These are phyloP conservation scores for Peromyscus nudipes DNA, from an alignment of 2,797 vertebrate species.

Conservation along the genomic window DNA sequence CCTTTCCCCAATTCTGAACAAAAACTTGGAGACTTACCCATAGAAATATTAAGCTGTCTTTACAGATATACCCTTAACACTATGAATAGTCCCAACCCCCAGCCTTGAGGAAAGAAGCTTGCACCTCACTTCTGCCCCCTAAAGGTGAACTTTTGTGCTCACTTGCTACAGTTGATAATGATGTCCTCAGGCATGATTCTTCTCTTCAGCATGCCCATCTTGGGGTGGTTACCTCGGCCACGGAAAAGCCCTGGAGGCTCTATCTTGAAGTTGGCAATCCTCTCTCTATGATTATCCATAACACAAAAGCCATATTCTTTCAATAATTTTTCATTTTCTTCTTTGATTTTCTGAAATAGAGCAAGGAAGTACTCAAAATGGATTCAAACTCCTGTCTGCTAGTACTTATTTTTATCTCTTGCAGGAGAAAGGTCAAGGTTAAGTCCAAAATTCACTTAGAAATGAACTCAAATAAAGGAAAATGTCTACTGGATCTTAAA, in stretches of 20 bases:
- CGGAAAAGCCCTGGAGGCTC: conserved; percentile 96
- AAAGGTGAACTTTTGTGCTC: conserved; percentile 76
- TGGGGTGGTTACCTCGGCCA: conserved; percentile 96
- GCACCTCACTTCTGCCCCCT: conserved; percentile 8
- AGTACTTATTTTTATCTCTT: conserved; percentile 40
- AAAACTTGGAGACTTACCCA: conserved; percentile 18
- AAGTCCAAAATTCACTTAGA: conserved; percentile 61
- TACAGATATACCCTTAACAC: background rate
- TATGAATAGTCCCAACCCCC: background rate
- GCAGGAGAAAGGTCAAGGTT: conserved; percentile 21
- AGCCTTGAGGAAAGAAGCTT: background rate
- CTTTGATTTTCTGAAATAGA: conserved; percentile 95
- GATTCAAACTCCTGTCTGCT: conserved; percentile 28
- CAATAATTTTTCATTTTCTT: conserved; percentile 94
- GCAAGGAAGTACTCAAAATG: conserved; percentile 67
- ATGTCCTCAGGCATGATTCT: conserved; percentile 96
- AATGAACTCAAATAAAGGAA: conserved; percentile 61
- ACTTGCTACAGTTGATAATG: conserved; percentile 99
- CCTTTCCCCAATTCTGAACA: background rate
- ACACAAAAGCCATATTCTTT: conserved; percentile 96
- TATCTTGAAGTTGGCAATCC: conserved; percentile 97
- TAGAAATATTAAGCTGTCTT: background rate
- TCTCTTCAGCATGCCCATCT: conserved; percentile 97
- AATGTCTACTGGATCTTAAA: conserved; percentile 28
- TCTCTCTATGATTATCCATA: conserved; percentile 98